phyloP scores from a whole-genome alignment of 2,888 invertebrate genomes.

The Conomelus anceps region DNA sequence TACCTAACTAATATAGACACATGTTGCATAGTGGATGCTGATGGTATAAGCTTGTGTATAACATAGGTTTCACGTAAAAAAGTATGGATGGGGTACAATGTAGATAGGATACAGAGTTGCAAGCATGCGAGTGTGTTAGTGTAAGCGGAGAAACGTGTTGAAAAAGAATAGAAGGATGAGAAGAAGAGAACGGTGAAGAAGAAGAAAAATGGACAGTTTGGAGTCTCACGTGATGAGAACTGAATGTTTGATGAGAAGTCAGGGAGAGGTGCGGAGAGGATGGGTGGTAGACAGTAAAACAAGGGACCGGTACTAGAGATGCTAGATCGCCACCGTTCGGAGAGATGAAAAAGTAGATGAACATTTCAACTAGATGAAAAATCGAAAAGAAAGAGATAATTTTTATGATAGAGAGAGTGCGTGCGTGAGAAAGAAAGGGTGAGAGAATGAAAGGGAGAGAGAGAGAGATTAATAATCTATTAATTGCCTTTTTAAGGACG shows the following conservation, averaged over 20 bases:
- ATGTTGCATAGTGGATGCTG: too few relatives aligned
- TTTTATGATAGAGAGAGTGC: neutral
- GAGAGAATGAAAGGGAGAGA: neutral
- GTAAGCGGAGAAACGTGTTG: neutral
- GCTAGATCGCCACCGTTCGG: neutral
- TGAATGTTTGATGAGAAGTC: neutral
- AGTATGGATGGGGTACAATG: neutral
- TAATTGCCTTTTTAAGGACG: too few relatives aligned
- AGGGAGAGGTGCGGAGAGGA: neutral
- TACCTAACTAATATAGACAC: too few relatives aligned
- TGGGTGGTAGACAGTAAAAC: neutral
- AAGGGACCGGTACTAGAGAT: neutral
- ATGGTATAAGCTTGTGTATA: too few relatives aligned
- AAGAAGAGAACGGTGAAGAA: too few relatives aligned
- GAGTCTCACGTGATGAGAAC: neutral
- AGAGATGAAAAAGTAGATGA: neutral
- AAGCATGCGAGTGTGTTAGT: neutral
- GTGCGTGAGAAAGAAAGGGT: neutral
- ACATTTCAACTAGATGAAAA: neutral
- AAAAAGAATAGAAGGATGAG: neutral
- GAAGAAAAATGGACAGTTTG: neutral
- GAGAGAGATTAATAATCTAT: too few relatives aligned
- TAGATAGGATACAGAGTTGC: neutral
- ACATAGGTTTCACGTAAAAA: neutral
- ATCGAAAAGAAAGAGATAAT: neutral